phyloP scores from a whole-genome alignment of 2,797 vertebrate genomes.

The Morelia viridis region DNA sequence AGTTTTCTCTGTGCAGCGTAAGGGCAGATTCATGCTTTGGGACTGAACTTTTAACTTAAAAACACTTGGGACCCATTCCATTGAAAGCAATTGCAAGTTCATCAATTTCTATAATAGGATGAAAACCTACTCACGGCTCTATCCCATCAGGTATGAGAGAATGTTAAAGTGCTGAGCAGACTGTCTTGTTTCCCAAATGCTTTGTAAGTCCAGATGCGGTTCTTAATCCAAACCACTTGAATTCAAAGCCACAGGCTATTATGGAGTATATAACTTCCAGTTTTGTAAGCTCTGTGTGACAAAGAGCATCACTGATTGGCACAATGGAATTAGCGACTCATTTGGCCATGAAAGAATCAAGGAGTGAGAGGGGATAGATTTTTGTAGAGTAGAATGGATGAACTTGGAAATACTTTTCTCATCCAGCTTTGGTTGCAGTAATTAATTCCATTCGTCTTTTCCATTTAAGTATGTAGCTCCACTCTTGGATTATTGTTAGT shows the following conservation, averaged over 20 bases:
- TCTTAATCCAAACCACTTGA: not conserved
- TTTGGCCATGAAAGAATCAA: accelerated
- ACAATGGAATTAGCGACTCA: not conserved
- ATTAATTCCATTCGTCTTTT: not conserved
- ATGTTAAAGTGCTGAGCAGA: not conserved
- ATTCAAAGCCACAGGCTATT: not conserved
- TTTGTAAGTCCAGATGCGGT: not conserved
- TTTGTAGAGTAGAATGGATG: constrained; percentile 5
- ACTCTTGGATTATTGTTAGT: constrained; percentile 2
- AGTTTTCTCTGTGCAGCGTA: not conserved
- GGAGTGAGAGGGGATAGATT: not conserved
- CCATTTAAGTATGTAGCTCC: not conserved
- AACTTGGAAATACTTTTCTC: not conserved
- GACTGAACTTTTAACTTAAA: not conserved
- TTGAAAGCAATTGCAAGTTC: not conserved
- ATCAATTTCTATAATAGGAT: not conserved
- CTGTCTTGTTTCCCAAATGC: not conserved
- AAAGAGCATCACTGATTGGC: accelerated
- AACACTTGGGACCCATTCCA: not conserved
- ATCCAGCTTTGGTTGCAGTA: not conserved
- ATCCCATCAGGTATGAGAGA: too few relatives aligned
- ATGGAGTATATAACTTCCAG: not conserved
- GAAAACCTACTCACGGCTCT: not conserved
- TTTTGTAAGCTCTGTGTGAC: constrained; percentile 4
- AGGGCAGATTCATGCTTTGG: not conserved